Base-by-base conservation (phyloP, 2,113 vertebrate species). In the Noctilio leporinus region DNA sequence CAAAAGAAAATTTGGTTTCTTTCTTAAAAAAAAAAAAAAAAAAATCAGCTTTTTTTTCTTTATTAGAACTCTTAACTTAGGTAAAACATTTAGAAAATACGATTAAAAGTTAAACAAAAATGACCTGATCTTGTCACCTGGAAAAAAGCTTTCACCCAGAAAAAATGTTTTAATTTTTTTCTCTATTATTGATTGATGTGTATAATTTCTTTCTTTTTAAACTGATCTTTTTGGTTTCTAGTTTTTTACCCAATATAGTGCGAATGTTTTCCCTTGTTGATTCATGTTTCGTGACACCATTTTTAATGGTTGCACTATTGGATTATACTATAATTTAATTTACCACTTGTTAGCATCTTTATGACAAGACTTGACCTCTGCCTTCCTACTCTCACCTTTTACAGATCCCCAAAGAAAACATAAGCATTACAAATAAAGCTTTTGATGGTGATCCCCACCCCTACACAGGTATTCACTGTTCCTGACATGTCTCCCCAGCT, bases 41-140 rank as follows among this genome's bases (percentile, higher is more conserved):
- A 73, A 73, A 51, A 12, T 38, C 59, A 55, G 30, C 65, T 69
- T 51, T 93, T 86, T 89, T 64, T 94, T 28, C 24, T 65, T 65
- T 43, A 64, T 43, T 86, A 91, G 83, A 89, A 59, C n/a, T 80
- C 47, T 55, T 55, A 90, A 70, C 35, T 35, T 35, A 19, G 12
- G 15, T 5, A 84, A 77, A 88, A 81, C 55, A 86, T 43, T 51
- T n/a, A 70, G 53, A 93, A 95, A 89, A 85, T 47, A n/a, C 64
- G 89, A 95, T 77, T 57, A 59, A 85, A 92, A 83, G 70, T 77
- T 45, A 85, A 69, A 80, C 9, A 67, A 65, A 86, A 94, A 38
- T 24, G 38, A 81, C 16, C 40, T 30, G 40, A n/a, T 14, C 47
- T 2, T 33, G 33, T 28, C 49, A 78, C 67, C 40, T 38, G 30